Evolutionary conservation across 2,888 invertebrate genomes (phyloP).

Genomic region (Chaitophorus viminalis): DNA sequence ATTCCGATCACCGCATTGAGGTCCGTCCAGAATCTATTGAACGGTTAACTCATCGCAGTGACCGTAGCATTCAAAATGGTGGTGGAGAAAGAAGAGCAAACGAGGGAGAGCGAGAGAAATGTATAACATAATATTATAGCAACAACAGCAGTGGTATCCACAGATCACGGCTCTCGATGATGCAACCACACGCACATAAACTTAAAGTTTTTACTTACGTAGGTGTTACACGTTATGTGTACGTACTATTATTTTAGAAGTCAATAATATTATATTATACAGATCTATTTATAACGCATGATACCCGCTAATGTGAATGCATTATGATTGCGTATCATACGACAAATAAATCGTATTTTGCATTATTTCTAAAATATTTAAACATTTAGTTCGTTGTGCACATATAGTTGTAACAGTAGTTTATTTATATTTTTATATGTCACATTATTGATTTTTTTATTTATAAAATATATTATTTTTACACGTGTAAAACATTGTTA

Average conservation of each 20-base stretch:
- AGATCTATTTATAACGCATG: background rate
- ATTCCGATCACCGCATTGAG: conserved; percentile 65
- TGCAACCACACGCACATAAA: background rate
- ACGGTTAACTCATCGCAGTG: conserved; percentile 63
- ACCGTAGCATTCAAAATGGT: background rate
- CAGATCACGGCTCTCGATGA: background rate
- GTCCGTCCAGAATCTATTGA: conserved; percentile 65
- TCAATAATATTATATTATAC: background rate
- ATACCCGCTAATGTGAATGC: background rate
- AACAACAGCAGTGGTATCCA: background rate
- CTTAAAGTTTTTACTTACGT: background rate
- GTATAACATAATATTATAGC: background rate
- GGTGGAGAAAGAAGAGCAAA: background rate
- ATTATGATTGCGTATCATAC: background rate
- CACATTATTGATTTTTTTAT: too few species aligned
- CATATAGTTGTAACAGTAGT: too few species aligned
- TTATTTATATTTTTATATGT: too few species aligned
- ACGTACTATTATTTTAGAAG: background rate
- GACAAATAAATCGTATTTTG: background rate
- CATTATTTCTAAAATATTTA: background rate
- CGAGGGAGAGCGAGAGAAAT: background rate
- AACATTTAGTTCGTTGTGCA: background rate
- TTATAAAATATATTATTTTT: too few species aligned
- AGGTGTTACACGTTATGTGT: background rate
- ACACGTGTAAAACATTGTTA: too few species aligned